Base-by-base conservation (phyloP, 2,113 vertebrate species). In the Helogale parvula region DNA sequence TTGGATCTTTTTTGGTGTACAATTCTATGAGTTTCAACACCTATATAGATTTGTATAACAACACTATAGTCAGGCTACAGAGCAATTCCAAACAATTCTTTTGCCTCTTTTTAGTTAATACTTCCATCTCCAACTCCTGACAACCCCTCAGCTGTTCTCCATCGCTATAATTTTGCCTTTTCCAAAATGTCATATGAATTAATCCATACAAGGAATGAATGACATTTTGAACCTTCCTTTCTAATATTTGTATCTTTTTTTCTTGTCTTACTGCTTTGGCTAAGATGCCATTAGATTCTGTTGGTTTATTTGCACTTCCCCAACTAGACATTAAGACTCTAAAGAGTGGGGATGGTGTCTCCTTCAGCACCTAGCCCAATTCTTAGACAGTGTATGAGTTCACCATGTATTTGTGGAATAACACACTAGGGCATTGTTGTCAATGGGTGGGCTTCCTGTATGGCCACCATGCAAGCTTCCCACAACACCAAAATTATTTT, bases 251-350 rank as follows among this genome's bases (percentile, higher is more conserved):
- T 57, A 33, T 45, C 19, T 74, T 45, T 23, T 82, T 82, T 93
- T 96, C 97, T 96, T 96, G 41, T 95, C 95, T 94, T 93, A 90
- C 90, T 94, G 83, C 97, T 95, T 97, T 98, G 90, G 95, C 65
- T 95, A 96, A 57, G 54, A 69, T 82, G 23, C 50, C 74, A 95
- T 21, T 87, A 16, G 52, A 87, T 57, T 79, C 47, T 45, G 14
- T 82, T n/a, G 16, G 16, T 69, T 79, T 76, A 41, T 68, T 38
- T 90, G 15, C 7, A 4, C 29, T 16, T 96, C 10, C 27, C 23
- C 25, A 35, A 80, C 79, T 71, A 94, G 88, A 77, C 25, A 90
- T 72, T 89, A n/a, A 47, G 69, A 90, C 68, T 82, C 65, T 82
- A 63, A 68, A 79, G 17, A 72, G 12, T 23, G 16, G 8, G 16